A percentile compares a stretch with the other conserved stretches of the same genome.
Conservation (phyloP, 2,113 vertebrate genomes). For the Indicator maculatus region DNA sequence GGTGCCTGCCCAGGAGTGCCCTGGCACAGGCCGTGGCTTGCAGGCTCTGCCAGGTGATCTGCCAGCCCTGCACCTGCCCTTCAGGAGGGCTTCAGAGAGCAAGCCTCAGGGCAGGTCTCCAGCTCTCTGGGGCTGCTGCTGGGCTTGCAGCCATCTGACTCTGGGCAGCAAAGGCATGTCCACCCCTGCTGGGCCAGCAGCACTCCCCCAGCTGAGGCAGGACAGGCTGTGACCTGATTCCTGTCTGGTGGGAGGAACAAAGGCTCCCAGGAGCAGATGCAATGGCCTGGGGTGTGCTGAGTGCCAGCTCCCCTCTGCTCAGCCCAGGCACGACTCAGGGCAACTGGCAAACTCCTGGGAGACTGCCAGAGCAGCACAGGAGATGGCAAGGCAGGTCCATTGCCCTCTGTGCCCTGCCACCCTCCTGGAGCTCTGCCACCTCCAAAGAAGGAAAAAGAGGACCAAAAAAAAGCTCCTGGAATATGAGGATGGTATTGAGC, state of each 20-base stretch:
- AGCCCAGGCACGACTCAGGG: neutral
- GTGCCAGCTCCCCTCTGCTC: neutral
- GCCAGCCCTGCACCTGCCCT: neutral
- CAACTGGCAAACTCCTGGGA: neutral
- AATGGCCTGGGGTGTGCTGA: neutral
- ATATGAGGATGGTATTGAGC: constrained; percentile 24
- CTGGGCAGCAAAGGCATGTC: neutral
- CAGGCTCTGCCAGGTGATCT: rapidly evolving
- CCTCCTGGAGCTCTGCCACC: constrained; percentile 25
- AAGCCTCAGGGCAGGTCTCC: neutral
- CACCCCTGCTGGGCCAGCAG: neutral
- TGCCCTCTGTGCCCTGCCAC: neutral
- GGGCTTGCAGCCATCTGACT: rapidly evolving
- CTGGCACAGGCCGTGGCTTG: neutral
- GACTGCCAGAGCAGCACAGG: neutral
- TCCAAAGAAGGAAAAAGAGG: constrained; percentile 25
- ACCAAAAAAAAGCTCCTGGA: constrained; percentile 14
- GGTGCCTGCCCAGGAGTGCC: neutral
- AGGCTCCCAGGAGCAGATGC: neutral
- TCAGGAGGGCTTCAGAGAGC: neutral
- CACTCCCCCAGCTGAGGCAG: rapidly evolving
- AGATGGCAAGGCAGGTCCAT: neutral
- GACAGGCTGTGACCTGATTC: neutral
- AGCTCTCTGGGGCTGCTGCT: neutral
- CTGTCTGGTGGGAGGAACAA: neutral